phyloP scores from a whole-genome alignment of 2,888 invertebrate species.

The Podabrus alpinus region DNA sequence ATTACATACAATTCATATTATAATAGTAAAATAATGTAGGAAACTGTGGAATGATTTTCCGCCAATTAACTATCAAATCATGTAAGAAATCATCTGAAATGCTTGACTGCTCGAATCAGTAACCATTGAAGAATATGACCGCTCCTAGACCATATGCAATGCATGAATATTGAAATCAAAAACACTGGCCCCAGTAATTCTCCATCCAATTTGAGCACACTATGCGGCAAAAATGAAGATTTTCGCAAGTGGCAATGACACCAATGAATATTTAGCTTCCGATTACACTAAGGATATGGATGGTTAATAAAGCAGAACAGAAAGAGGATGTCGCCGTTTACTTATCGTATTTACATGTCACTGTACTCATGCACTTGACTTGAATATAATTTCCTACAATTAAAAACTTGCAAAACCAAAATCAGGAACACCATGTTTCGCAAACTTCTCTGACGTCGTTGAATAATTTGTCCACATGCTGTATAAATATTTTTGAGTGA shows the following conservation, averaged over 20 bases:
- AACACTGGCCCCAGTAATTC: not conserved
- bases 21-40: not conserved
- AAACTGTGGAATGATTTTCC: not conserved
- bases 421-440: not conserved
- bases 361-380: constrained; percentile 25
- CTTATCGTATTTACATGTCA: constrained; percentile 18
- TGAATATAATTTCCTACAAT: constrained; percentile 3
- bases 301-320: constrained; percentile 11
- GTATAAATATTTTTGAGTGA: not conserved
- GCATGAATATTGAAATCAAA: not conserved
- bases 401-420: not conserved
- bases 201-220: not conserved
- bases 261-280: not conserved
- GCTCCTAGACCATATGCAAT: not conserved
- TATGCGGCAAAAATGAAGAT: not conserved
- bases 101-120: not conserved
- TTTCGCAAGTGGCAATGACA: constrained; percentile 19
- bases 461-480: not conserved
- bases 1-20: not conserved
- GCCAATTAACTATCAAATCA: not conserved
- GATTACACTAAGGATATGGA: constrained; percentile 14
- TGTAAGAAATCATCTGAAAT: not conserved
- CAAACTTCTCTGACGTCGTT: not conserved
- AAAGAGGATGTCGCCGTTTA: constrained; percentile 14
- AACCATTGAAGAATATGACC: not conserved